A percentile compares a stretch with the other conserved stretches of the same genome.
Evolutionary conservation across 2,888 invertebrate genomes (phyloP).

Genomic region (Hyalella azteca): DNA sequence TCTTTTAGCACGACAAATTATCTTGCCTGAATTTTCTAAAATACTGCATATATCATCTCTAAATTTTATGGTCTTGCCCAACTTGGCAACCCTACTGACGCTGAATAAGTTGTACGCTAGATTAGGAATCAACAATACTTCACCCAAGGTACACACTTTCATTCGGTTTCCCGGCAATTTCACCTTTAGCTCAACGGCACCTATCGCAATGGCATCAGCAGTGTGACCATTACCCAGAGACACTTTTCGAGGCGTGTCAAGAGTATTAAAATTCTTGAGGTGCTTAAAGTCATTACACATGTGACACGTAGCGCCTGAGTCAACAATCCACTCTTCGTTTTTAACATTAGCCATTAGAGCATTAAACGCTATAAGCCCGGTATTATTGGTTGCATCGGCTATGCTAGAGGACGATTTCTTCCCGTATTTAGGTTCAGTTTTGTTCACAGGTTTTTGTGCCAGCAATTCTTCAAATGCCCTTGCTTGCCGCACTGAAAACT

Average conservation of each 20-base stretch:
- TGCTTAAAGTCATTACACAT: background rate
- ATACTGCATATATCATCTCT: background rate
- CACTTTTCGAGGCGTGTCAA: background rate
- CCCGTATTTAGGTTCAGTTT: background rate
- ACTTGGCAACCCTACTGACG: background rate
- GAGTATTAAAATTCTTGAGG: too few relatives aligned
- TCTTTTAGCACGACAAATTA: background rate
- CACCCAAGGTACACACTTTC: background rate
- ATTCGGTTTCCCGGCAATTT: background rate
- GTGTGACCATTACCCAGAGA: too few relatives aligned
- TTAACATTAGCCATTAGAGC: background rate
- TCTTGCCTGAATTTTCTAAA: background rate
- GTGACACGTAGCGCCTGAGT: background rate
- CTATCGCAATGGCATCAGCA: background rate
- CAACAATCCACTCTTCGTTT: background rate
- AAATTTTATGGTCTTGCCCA: background rate
- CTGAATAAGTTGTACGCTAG: too few relatives aligned
- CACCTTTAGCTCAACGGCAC: background rate
- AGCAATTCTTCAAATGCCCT: background rate
- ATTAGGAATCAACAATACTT: background rate
- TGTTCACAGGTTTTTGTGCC: background rate
- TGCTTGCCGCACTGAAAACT: too few relatives aligned
- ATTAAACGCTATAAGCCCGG: too few relatives aligned
- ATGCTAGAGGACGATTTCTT: too few relatives aligned
- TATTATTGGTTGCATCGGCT: too few relatives aligned